Evolutionary conservation across 2,113 vertebrate genomes (phyloP), one percentile per base, ranked within the genome.

Genomic region (Electrona antarctica): DNA sequence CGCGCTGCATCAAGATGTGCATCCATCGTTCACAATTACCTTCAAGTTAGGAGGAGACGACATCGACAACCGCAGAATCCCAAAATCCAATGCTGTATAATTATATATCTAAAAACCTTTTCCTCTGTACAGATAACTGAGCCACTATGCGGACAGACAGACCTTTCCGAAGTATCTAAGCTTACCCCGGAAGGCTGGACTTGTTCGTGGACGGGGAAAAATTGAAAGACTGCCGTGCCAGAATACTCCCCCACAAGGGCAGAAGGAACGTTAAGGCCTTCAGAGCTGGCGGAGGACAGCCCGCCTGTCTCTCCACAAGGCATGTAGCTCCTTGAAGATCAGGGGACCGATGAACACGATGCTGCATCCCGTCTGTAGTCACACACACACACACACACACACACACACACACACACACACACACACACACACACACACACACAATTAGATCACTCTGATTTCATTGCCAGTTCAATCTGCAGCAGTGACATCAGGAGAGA

Each of bases 301-400:
- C 51, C 13, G 89, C 63, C 89, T 82, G 59, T 95, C 91, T 0
- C 82, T 89, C 90, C 95, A 87, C 47, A 96, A 93, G 74, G 87
- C 63, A 0, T 60, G 61, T 1, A 95, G 62, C 73, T 99, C 97
- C 54, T 82, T 92, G 73, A 93, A 48, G 51, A 97, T 90, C 67
- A 99, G 69, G 0, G 96, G 96, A 0, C 85, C 86, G 89, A 99
- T 97, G 91, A 98, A 99, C 7, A 96, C 5, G 47, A 97, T 55
- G 4, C 96, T 96, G 72, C 94, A 92, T 28, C 92, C 94, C 0
- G 95, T 98, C 97, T 99, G 95, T 48, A 15, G 3, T 2, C 3
- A 74, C 0, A 49, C 0, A 3, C 46, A 77, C 8, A 61, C 15
- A 78, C 11, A 69, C 28, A 14, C 6, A 56, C 9, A 49, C 51